Base-by-base conservation (phyloP, 1,140 invertebrate species). In the Carcinoscorpius rotundicauda region DNA sequence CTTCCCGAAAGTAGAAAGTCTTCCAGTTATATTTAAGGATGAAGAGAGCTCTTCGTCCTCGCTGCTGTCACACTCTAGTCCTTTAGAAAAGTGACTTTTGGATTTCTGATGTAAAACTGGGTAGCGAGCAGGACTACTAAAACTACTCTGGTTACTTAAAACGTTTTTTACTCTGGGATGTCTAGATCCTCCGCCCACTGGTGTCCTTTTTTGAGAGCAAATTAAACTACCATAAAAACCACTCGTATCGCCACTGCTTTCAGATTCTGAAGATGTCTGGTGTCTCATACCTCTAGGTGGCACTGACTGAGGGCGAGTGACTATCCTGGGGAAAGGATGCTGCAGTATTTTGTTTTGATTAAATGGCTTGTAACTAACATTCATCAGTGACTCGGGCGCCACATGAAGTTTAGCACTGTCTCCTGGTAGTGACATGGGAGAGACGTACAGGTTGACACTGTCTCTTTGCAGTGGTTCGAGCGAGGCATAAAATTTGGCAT, bases 51-150 rank as follows among this genome's bases (percentile, higher is more conserved):
- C 65, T 5, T 71, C 70, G 3, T 68, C 70, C 49, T 70, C 70
- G 11, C 66, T 70, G 4, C 63, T 58, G 64, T 91, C 72, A 77
- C 91, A 92, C 76, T 92, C 90, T 0, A 89, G 89, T 73, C 91
- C 89, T 1, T 89, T 89, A 63, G 91, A 91, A 3, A 87, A 86
- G 5, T 88, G 88, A 48, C 58, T 57, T 48, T 64, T 62, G 29
- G 29, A 29, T 29, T 29, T 29, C 58, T 65, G 63, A 51, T 58
- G 11, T 5, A 63, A 49, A 4, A 58, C 6, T 1, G 65, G 65
- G 10, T 66, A 63, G 49, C 63, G 65, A 6, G 63, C 63, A 6
- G 65, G 65, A 61, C 62, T 64, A 6, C 58, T 49, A 2, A 63
- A 55, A 60, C 63, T 62, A n/a, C 55, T 9, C 11, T 29, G 9